Evolutionary conservation across 2,113 vertebrate genomes (phyloP).

Genomic region (Hippocampus comes): DNA sequence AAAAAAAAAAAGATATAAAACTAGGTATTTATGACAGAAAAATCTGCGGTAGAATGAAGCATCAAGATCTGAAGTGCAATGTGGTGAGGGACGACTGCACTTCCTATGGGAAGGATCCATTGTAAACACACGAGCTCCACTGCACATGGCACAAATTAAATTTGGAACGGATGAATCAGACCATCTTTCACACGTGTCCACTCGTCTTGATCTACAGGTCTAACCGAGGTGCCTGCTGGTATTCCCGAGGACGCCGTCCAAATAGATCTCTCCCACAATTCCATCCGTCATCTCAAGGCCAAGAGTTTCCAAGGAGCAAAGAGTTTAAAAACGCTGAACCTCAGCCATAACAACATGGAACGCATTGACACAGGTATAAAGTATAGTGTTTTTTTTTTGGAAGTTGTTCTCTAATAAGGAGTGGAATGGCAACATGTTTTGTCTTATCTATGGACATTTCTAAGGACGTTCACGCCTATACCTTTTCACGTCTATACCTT

Average conservation of each 20-base stretch:
- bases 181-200: not conserved
- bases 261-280: slow-evolving; percentile 88
- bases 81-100: not conserved
- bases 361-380: slow-evolving; percentile 82
- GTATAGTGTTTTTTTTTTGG: not conserved
- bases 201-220: slow-evolving; percentile 68
- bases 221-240: slow-evolving; percentile 85
- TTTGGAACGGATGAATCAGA: not conserved
- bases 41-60: too few relatives aligned
- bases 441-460: too few relatives aligned
- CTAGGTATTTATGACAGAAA: too few relatives aligned
- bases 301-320: slow-evolving; percentile 82
- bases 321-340: slow-evolving; percentile 83
- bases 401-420: too few relatives aligned
- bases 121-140: not conserved
- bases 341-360: slow-evolving; percentile 84
- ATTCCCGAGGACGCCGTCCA: slow-evolving; percentile 85
- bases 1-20: too few relatives aligned
- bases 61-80: too few relatives aligned
- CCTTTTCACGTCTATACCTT: too few relatives aligned
- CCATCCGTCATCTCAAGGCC: slow-evolving; percentile 81
- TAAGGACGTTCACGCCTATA: too few relatives aligned
- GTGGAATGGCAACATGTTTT: too few relatives aligned
- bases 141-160: not conserved
- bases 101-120: not conserved